These are phyloP conservation scores for Coccyzus lansbergi DNA, from an alignment of 2,797 vertebrate genomes.

Conservation along the genomic window DNA sequence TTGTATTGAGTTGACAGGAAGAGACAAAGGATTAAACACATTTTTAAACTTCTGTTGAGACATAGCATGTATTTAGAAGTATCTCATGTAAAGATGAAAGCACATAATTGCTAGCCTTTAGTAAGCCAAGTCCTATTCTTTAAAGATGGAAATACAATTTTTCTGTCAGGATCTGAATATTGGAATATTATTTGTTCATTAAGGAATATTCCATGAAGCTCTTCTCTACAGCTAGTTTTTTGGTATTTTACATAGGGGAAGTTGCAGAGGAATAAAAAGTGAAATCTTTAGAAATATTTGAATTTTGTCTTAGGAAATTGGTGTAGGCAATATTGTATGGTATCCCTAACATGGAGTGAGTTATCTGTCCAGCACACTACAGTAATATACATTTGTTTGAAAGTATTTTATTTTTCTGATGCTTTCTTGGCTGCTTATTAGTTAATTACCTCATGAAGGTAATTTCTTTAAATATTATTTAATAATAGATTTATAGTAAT, in stretches of 20 bases:
- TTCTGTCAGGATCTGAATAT: not conserved
- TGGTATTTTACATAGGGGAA: not conserved
- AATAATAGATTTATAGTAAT: not conserved
- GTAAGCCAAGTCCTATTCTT: not conserved
- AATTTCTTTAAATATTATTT: not conserved
- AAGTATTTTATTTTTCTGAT: not conserved
- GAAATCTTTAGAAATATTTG: accelerated
- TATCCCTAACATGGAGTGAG: not conserved
- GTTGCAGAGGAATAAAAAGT: not conserved
- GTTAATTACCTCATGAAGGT: not conserved
- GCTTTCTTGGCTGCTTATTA: not conserved
- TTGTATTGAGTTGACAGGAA: not conserved
- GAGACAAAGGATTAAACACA: not conserved
- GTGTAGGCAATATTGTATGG: not conserved
- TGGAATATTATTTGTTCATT: not conserved
- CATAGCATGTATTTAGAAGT: not conserved
- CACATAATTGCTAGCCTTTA: not conserved
- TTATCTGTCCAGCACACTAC: not conserved
- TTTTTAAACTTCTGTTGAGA: not conserved
- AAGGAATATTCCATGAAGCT: not conserved
- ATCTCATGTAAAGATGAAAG: not conserved
- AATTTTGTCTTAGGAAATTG: not conserved
- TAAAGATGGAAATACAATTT: not conserved
- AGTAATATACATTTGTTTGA: not conserved
- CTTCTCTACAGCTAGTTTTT: not conserved